Percentiles rank a stretch among this genome's conserved stretches.
These are phyloP conservation scores for Characodon lateralis DNA, from an alignment of 2,797 vertebrate species.

Conservation along the genomic window DNA sequence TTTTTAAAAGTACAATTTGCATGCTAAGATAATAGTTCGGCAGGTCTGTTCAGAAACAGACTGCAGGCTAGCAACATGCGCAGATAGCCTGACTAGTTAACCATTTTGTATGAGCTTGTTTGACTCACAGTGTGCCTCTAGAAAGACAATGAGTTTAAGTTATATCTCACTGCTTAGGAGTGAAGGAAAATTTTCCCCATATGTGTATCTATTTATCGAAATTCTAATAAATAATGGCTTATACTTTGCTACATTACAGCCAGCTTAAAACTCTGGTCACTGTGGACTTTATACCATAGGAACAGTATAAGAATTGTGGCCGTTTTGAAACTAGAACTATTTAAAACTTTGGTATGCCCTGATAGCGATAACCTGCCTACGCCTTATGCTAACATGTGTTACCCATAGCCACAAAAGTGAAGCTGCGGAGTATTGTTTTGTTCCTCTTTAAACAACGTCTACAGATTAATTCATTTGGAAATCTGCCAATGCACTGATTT, in stretches of 20 bases:
- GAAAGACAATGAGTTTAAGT: not conserved
- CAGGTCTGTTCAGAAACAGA: not conserved
- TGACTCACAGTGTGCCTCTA: not conserved
- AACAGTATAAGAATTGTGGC: too few relatives aligned
- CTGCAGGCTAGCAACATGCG: not conserved
- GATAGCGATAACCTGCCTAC: too few relatives aligned
- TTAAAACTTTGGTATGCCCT: too few relatives aligned
- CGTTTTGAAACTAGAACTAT: too few relatives aligned
- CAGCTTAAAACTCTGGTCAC: too few relatives aligned
- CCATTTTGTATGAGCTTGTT: not conserved
- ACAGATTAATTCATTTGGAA: not conserved
- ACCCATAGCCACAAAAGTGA: not conserved
- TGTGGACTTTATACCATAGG: too few relatives aligned
- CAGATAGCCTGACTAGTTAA: not conserved
- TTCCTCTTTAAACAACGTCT: not conserved
- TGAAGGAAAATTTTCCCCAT: not conserved
- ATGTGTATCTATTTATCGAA: not conserved
- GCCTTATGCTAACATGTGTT: too few relatives aligned
- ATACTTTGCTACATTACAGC: too few relatives aligned
- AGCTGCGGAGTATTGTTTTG: not conserved
- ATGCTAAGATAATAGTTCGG: not conserved
- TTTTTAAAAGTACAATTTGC: not conserved
- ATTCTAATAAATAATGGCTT: not conserved
- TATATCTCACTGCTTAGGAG: too few relatives aligned
- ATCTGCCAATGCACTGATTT: not conserved